phyloP scores from a whole-genome alignment of 2,113 vertebrate species.

The Upupa epops region DNA sequence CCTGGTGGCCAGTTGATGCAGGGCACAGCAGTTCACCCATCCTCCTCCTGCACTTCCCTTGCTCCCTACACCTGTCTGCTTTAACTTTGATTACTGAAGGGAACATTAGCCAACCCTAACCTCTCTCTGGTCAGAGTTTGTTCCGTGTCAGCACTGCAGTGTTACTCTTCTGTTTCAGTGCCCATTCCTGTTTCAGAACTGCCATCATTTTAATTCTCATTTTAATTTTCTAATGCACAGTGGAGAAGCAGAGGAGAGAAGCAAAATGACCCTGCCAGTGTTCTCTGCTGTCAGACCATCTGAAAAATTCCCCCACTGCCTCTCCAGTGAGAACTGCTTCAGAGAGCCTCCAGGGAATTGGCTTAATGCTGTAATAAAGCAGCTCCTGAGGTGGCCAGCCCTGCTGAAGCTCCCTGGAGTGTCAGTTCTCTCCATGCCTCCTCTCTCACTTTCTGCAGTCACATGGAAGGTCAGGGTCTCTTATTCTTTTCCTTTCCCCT shows the following conservation, averaged over 20 bases:
- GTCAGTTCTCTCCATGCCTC: background rate
- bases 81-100: too few species aligned
- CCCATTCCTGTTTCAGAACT: background rate
- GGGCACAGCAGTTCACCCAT: fast-evolving
- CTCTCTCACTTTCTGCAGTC: background rate
- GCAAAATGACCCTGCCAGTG: background rate
- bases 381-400: background rate
- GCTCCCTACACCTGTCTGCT: fast-evolving
- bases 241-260: background rate
- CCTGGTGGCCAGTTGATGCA: too few species aligned
- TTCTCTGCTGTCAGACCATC: background rate
- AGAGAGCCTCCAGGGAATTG: fast-evolving
- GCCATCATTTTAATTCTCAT: background rate
- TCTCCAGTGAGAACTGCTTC: background rate
- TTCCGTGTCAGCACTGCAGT: background rate
- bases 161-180: background rate
- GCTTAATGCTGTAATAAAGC: background rate
- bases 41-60: background rate
- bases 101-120: background rate
- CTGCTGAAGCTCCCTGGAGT: background rate
- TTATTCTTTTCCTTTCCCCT: too few species aligned
- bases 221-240: background rate
- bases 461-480: background rate
- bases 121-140: background rate
- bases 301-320: background rate